Percentiles rank a stretch among this genome's conserved stretches.
phyloP scores from a whole-genome alignment of 2,797 vertebrate genomes.

The Vireo griseus region DNA sequence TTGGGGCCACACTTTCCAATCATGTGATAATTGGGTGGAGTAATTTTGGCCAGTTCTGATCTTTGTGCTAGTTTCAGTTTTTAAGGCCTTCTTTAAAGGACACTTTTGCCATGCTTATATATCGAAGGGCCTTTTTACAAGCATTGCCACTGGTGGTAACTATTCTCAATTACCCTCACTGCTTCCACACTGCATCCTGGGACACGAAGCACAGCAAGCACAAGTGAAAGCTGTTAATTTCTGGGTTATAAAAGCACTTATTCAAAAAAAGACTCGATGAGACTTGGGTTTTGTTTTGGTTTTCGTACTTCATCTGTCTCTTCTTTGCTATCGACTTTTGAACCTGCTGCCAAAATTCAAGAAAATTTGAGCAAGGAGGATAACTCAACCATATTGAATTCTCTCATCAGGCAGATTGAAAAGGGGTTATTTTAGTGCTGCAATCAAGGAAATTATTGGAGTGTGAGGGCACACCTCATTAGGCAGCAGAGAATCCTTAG shows the following conservation, averaged over 20 bases:
- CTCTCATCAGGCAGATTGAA: neutral
- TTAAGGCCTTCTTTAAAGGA: neutral
- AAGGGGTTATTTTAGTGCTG: neutral
- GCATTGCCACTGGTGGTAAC: neutral
- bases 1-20: accelerated
- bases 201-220: neutral
- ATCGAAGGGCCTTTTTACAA: neutral
- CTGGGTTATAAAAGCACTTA: neutral
- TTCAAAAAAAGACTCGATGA: accelerated
- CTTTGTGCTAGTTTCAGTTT: neutral
- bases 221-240: neutral
- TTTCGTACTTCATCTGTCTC: neutral
- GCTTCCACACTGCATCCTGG: neutral
- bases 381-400: neutral
- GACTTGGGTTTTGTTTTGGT: neutral
- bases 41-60: neutral
- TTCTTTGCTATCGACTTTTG: neutral
- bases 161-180: neutral
- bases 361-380: neutral
- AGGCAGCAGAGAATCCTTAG: neutral
- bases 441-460: neutral
- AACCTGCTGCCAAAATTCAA: neutral
- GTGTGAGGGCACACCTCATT: neutral
- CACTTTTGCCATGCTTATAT: neutral
- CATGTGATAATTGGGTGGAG: neutral